Conservation (phyloP, 2,113 vertebrate genomes). For the Rutilus rutilus region DNA sequence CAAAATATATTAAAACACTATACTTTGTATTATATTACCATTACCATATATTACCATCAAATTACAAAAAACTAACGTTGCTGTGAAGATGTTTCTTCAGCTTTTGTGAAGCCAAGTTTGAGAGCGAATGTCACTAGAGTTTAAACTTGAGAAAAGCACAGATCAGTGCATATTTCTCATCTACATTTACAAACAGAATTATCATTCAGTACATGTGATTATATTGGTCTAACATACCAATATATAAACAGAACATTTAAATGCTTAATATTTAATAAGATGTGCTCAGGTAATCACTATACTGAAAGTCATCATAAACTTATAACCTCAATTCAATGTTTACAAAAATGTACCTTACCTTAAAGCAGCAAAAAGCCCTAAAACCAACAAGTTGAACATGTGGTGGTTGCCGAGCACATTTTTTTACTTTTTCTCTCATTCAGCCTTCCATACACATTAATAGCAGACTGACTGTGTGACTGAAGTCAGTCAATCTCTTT, state of each 20-base stretch:
- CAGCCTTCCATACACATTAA: neutral
- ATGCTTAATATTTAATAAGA: neutral
- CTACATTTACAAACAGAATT: neutral
- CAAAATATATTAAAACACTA: no score
- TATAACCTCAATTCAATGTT: neutral
- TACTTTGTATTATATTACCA: no score
- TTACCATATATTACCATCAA: no score
- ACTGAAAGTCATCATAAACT: neutral
- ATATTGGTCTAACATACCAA: neutral
- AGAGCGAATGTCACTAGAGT: no score
- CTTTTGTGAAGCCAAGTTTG: no score
- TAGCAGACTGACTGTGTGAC: neutral
- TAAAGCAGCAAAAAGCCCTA: neutral
- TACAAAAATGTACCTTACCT: slow-evolving; percentile 5
- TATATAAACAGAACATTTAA: neutral
- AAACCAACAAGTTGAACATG: neutral
- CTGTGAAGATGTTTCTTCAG: no score
- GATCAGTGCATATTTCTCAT: neutral
- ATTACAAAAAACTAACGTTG: no score
- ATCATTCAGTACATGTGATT: neutral
- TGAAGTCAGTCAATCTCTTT: slow-evolving; percentile 1
- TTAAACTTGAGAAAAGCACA: neutral
- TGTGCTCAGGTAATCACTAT: neutral
- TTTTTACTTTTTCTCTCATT: neutral
- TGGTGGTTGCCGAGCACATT: neutral